These are phyloP conservation scores for Formica aserva DNA, from an alignment of 2,888 invertebrate species.

Conservation along the genomic window DNA sequence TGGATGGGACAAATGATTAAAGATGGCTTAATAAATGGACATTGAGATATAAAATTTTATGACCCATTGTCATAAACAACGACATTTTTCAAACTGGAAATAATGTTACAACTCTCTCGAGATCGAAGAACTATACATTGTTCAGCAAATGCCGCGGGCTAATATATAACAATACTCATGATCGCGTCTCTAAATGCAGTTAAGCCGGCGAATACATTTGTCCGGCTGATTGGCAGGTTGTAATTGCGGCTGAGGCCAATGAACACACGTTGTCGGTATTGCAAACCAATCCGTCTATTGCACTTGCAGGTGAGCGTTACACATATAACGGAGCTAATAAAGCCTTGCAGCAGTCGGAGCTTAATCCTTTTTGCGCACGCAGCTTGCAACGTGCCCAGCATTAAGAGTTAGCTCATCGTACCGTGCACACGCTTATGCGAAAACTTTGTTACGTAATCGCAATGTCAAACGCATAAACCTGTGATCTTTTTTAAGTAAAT, in stretches of 20 bases:
- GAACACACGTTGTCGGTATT: slow-evolving; percentile 41
- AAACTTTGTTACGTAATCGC: slow-evolving; percentile 59
- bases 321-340: slow-evolving; percentile 25
- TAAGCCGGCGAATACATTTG: slow-evolving; percentile 47
- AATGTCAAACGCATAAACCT: slow-evolving; percentile 46
- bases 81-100: neutral
- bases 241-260: slow-evolving; percentile 41
- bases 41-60: neutral
- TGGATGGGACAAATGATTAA: neutral
- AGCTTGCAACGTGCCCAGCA: slow-evolving; percentile 41
- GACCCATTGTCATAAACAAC: neutral
- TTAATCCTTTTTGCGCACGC: slow-evolving; percentile 46
- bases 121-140: neutral
- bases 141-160: slow-evolving; percentile 15
- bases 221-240: slow-evolving; percentile 50
- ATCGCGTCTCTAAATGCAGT: slow-evolving; percentile 32
- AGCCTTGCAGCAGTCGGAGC: slow-evolving; percentile 32
- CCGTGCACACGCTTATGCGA: slow-evolving; percentile 37
- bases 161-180: slow-evolving; percentile 42
- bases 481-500: slow-evolving; percentile 33
- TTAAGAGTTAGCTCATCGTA: slow-evolving; percentile 41
- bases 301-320: slow-evolving; percentile 38
- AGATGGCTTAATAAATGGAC: neutral
- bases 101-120: neutral
- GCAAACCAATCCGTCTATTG: slow-evolving; percentile 36